phyloP scores from a whole-genome alignment of 2,888 invertebrate genomes.

The Stenichneumon culpator region DNA sequence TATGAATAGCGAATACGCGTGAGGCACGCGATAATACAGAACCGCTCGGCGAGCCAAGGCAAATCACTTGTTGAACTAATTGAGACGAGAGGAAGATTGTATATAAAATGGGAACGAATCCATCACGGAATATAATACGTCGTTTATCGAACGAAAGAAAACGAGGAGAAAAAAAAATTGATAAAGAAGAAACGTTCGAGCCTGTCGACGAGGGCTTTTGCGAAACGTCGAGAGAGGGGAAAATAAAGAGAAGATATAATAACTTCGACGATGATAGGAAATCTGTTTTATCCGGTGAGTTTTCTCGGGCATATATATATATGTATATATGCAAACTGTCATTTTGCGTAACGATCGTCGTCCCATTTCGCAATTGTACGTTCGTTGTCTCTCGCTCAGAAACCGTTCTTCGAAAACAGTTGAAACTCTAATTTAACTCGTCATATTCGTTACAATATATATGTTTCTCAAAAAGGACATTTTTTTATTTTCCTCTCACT shows the following conservation, averaged over 20 bases:
- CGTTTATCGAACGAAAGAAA: slow-evolving; percentile 16
- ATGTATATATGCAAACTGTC: no score
- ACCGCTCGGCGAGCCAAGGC: not conserved
- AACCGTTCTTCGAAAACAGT: no score
- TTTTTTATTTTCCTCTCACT: no score
- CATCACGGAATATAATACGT: not conserved
- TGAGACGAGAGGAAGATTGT: slow-evolving; percentile 22
- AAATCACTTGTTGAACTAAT: slow-evolving; percentile 45
- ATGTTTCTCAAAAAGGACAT: no score
- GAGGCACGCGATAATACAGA: not conserved
- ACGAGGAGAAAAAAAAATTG: not conserved
- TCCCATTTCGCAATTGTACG: no score
- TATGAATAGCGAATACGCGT: not conserved
- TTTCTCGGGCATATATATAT: no score
- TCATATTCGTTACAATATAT: no score
- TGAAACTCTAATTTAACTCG: no score
- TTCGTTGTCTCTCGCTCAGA: no score
- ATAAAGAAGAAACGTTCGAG: slow-evolving; percentile 33
- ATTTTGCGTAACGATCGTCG: no score
- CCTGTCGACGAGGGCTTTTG: slow-evolving; percentile 27
- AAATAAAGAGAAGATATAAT: slow-evolving; percentile 32
- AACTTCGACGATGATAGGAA: slow-evolving; percentile 40
- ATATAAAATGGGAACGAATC: slow-evolving; percentile 11
- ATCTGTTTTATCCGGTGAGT: slow-evolving; percentile 14
- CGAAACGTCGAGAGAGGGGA: slow-evolving; percentile 5